Base-by-base conservation (phyloP, 53 echinoderm and acorn worm species). In the Echinarachnius parma region DNA sequence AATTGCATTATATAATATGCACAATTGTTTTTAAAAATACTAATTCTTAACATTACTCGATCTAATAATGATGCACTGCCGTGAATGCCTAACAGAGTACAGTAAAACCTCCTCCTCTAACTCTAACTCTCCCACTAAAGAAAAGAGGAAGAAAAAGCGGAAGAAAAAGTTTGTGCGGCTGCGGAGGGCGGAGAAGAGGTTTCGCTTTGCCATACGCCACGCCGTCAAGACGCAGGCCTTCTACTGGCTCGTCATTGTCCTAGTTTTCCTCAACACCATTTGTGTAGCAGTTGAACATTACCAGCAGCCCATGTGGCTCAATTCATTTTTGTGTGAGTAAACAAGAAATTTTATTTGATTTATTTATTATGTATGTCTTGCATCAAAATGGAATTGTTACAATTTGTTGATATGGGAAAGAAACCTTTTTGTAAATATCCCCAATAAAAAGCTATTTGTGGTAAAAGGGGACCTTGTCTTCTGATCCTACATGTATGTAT, bases 221-320 rank as follows among this genome's bases (percentile, higher is more conserved):
- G 78, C 82, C 24, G 98, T 98, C 34, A 98, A 98, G 78, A 82
- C 88, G 36, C 98, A 98, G 82, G 87, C 86, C 26, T 88, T 98
- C 83, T 92, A 98, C 77, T 98, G 98, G 98, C 82, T 84, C 31
- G 98, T 98, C 66, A 96, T 98, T 47, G 83, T 98, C 11, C 86
- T 98, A 30, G 98, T 98, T 56, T 98, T 96, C 60, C 88, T 98
- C 35, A 98, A 98, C 78, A 98, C 91, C 15, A 81, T 88, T 49
- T 92, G 98, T 78, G 90, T 90, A 14, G 85, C 98, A 49, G 85
- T 98, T 27, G 98, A 98, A 59, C 98, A 98, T 50, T 98, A 98
- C 70, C 31, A 85, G 15, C 98, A 98, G 68, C 98, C 98, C 9
- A 21, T 15, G 0, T 98, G 65, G 85, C 83, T 98, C 56, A 61